phyloP scores from a whole-genome alignment of 1,140 invertebrate species.

The Brachionus rotundiformis region DNA sequence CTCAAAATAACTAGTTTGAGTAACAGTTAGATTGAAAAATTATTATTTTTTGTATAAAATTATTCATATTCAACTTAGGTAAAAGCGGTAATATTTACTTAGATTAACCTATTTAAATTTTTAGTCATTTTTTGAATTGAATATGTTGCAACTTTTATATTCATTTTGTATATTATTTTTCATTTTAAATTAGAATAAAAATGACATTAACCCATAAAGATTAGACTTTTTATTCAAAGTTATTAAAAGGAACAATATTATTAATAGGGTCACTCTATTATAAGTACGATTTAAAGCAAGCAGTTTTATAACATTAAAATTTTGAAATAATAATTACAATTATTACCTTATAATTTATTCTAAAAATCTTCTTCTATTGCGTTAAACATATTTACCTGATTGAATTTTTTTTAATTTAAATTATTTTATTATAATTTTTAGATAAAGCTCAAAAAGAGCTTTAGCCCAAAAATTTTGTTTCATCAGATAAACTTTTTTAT shows the following conservation, averaged over 20 bases:
- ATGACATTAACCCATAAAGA: slow-evolving; percentile 20
- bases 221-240: not conserved
- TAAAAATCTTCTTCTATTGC: not conserved
- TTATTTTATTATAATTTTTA: slow-evolving; percentile 24
- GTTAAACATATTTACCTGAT: slow-evolving; percentile 2
- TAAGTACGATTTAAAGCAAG: not conserved
- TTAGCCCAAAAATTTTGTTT: not conserved
- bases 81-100: slow-evolving; percentile 27
- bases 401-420: not conserved
- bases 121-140: slow-evolving; percentile 20
- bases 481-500: not conserved
- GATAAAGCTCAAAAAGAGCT: not conserved
- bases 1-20: not conserved
- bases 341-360: slow-evolving; percentile 12
- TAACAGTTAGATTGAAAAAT: not conserved
- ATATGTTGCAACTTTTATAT: slow-evolving; percentile 8
- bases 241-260: not conserved
- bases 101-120: slow-evolving; percentile 40
- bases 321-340: not conserved
- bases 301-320: not conserved
- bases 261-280: not conserved
- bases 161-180: not conserved
- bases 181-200: slow-evolving; percentile 49
- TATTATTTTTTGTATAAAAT: slow-evolving; percentile 8
- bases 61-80: slow-evolving; percentile 14